A percentile compares a stretch with the other conserved stretches of the same genome.
Conservation (phyloP, 1,140 invertebrate genomes). For the Prorops nasuta region DNA sequence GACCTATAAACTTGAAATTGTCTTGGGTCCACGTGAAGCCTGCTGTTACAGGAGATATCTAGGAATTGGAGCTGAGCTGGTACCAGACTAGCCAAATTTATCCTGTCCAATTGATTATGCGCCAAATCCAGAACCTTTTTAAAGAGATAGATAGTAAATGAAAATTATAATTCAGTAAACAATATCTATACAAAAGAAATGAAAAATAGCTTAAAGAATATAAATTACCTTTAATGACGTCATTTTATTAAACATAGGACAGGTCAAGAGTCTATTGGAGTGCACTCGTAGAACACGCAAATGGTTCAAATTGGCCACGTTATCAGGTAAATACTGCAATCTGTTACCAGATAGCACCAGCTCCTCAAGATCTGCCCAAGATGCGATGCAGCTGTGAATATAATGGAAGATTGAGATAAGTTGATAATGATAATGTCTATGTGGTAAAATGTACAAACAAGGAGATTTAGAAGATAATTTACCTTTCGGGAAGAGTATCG, state of each 20-base stretch:
- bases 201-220: not conserved
- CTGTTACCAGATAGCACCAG: constrained; percentile 80
- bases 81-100: constrained; percentile 73
- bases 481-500: constrained; percentile 70
- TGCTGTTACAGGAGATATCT: constrained; percentile 79
- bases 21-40: constrained; percentile 76
- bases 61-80: constrained; percentile 80
- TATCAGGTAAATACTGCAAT: constrained; percentile 73
- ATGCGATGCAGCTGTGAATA: constrained; percentile 63
- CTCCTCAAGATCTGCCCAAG: constrained; percentile 78
- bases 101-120: constrained; percentile 77
- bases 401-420: constrained; percentile 9
- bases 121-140: constrained; percentile 74
- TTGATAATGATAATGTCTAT: no score
- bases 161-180: constrained; percentile 1
- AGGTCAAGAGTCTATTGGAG: constrained; percentile 73
- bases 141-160: constrained; percentile 7
- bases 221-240: constrained; percentile 64
- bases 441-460: no score
- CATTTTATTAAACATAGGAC: constrained; percentile 74
- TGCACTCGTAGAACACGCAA: constrained; percentile 76
- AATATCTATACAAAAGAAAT: constrained; percentile 5
- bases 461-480: constrained; percentile 8
- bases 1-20: constrained; percentile 77
- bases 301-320: constrained; percentile 69